Base-by-base conservation (phyloP, 2,113 vertebrate genomes). In the Sterna hirundo region DNA sequence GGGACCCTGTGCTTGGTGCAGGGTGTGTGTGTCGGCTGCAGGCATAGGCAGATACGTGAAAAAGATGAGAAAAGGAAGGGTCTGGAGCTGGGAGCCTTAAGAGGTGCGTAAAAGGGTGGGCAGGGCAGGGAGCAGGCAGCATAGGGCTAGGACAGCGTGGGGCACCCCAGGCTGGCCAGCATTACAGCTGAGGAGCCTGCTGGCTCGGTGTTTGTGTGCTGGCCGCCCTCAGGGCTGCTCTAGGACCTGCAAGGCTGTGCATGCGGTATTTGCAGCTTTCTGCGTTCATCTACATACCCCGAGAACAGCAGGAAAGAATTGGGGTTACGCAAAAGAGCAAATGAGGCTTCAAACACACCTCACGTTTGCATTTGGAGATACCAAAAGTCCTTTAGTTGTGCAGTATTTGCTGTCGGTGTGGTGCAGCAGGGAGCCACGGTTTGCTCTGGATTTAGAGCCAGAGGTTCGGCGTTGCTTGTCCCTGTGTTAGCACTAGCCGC, bases 11-110 rank as follows among this genome's bases (percentile, higher is more conserved):
- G 3, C 52, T 40, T 20, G 12, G 15, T 23, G 47, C 34, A 11
- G 46, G 52, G 27, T 5, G 6, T 5, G 15, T 13, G 3, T 15
- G 44, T 23, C 0, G 4, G 26, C 74, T 51, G 29, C 1, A 3
- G 36, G 44, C 32, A 25, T 2, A 34, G 22, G 15, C 14, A 19
- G 26, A 21, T 3, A 66, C 10, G 15, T 10, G 19, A 44, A 21
- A 66, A 46, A 44, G 32, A 6, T 12, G 38, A 30, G 46, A 32
- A 74, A 19, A 47, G 12, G 34, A 38, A 29, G 13, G 7, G 32
- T 60, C 20, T 0, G 1, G 32, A 47, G 26, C 40, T 42, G 25
- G 21, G 17, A 69, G 55, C 47, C 20, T 92, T 47, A 15, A 15
- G 40, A 49, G 18, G 15, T 29, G 20, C n/a, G 72, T 42, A 32